Percentiles rank a stretch among this genome's conserved stretches.
Conservation (phyloP, 2,797 vertebrate genomes). For the Peromyscus nudipes region DNA sequence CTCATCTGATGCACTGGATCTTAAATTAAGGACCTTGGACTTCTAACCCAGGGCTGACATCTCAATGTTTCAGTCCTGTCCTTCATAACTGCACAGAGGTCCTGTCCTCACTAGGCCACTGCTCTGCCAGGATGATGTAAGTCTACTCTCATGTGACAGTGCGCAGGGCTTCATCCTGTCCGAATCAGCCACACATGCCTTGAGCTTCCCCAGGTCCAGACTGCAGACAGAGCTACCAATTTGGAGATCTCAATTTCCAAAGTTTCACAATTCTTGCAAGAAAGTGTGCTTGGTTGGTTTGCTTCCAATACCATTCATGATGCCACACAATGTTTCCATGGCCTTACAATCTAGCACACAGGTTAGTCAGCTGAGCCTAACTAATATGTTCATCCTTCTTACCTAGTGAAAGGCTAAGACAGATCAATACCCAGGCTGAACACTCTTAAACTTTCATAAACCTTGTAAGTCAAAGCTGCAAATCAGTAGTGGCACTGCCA, state of each 20-base stretch:
- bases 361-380: background rate
- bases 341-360: background rate
- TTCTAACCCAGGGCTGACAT: background rate
- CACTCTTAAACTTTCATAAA: background rate
- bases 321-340: background rate
- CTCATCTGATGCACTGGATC: background rate
- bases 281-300: background rate
- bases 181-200: background rate
- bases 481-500: background rate
- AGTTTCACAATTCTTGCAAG: background rate
- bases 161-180: background rate
- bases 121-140: background rate
- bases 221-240: background rate
- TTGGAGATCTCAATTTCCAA: background rate
- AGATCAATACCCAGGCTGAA: background rate
- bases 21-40: background rate
- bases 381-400: background rate
- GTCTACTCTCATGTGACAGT: background rate
- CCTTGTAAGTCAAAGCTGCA: background rate
- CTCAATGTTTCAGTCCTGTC: background rate
- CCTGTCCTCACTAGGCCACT: background rate
- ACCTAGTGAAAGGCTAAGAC: background rate
- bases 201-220: background rate
- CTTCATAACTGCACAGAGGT: background rate
- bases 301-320: background rate